phyloP scores from a whole-genome alignment of 2,113 vertebrate species.

The Eonycteris spelaea region DNA sequence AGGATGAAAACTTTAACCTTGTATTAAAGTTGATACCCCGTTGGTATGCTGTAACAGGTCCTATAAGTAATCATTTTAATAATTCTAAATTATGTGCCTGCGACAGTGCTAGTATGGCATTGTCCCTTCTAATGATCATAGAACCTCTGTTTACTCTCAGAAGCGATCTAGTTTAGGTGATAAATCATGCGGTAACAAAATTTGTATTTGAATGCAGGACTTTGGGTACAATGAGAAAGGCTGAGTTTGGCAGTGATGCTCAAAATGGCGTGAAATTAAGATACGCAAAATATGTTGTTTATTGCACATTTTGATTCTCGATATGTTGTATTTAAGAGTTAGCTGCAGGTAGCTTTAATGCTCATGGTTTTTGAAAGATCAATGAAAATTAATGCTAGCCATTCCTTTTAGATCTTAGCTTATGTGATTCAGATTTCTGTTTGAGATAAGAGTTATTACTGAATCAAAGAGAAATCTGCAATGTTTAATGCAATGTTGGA shows the following conservation, averaged over 20 bases:
- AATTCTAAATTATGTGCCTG: neutral
- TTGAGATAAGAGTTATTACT: neutral
- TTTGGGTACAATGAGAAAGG: neutral
- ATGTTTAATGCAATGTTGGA: neutral
- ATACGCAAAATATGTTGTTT: neutral
- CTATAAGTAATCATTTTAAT: neutral
- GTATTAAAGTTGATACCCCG: too few relatives aligned
- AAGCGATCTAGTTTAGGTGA: neutral
- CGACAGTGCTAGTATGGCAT: neutral
- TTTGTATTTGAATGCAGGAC: neutral
- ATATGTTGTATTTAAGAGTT: neutral
- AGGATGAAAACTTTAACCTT: neutral
- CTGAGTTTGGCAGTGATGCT: neutral
- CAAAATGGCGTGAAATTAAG: neutral
- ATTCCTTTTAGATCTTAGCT: neutral
- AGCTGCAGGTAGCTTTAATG: neutral
- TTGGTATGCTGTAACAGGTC: neutral
- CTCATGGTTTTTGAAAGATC: neutral
- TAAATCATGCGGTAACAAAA: neutral
- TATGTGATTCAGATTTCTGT: neutral
- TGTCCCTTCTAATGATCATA: neutral
- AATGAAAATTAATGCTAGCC: neutral
- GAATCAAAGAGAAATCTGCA: neutral
- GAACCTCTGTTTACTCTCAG: neutral
- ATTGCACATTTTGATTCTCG: neutral